Percentiles rank a stretch among this genome's conserved stretches.
Evolutionary conservation across 2,888 invertebrate genomes (phyloP).

Genomic region (Cerceris ruficornis): DNA sequence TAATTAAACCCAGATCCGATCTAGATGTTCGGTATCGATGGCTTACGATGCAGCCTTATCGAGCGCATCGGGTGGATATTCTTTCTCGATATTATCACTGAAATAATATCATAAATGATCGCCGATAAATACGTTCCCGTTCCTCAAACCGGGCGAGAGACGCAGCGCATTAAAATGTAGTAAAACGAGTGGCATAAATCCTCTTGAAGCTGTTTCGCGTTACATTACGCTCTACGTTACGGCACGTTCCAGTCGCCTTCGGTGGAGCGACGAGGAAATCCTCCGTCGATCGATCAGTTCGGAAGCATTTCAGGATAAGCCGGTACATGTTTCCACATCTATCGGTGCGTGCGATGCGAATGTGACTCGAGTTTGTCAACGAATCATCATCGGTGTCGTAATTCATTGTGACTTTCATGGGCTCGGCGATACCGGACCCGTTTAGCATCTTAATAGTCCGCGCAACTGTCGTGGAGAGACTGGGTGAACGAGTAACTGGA

Average conservation of each 20-base stretch:
- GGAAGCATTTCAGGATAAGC: conserved; percentile 39
- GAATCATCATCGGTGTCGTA: conserved; percentile 43
- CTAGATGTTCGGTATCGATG: background rate
- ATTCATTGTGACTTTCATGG: conserved; percentile 38
- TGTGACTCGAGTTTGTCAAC: conserved; percentile 40
- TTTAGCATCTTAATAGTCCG: conserved; percentile 47
- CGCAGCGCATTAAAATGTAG: conserved; percentile 58
- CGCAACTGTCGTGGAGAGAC: conserved; percentile 43
- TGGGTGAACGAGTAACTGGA: conserved; percentile 49
- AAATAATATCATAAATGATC: conserved; percentile 60
- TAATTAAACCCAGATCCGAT: conserved; percentile 25
- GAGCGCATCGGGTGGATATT: conserved; percentile 24
- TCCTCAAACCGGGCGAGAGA: conserved; percentile 53
- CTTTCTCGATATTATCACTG: conserved; percentile 52
- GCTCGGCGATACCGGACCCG: background rate
- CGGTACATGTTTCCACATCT: background rate
- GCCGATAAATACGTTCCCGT: conserved; percentile 61
- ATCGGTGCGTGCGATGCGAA: conserved; percentile 10
- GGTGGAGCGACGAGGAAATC: conserved; percentile 42
- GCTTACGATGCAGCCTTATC: conserved; percentile 9
- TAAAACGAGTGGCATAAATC: conserved; percentile 62
- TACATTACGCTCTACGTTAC: conserved; percentile 28
- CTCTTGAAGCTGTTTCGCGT: conserved; percentile 50
- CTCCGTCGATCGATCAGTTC: conserved; percentile 43
- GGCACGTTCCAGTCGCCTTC: conserved; percentile 32